Conservation (phyloP, 1,140 invertebrate species). For the Saccostrea glomerata region DNA sequence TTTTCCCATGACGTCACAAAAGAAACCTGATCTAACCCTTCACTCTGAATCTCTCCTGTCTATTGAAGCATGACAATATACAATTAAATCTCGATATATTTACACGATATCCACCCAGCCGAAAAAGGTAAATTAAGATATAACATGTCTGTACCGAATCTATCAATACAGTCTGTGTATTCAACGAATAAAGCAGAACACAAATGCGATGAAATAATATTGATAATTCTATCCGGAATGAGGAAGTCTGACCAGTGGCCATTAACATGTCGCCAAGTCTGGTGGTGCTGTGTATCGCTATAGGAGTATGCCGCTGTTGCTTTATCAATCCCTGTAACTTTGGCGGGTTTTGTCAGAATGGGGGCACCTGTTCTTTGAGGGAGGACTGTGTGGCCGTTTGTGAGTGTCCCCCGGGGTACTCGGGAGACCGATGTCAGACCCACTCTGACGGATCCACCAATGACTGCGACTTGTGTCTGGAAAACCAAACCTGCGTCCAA, state of each 20-base stretch:
- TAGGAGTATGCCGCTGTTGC: background rate
- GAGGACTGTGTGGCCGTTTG: background rate
- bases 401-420: background rate
- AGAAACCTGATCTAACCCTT: background rate
- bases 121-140: constrained; percentile 15
- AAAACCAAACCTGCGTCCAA: background rate
- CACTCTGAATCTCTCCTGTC: background rate
- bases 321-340: background rate
- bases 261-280: background rate
- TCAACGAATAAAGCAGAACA: no score
- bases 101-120: background rate
- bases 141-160: background rate
- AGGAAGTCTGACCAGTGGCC: background rate
- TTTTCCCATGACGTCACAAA: background rate
- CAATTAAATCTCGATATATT: background rate
- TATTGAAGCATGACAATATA: background rate
- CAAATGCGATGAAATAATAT: no score
- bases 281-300: background rate
- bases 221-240: background rate
- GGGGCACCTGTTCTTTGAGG: background rate
- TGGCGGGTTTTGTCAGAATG: constrained; percentile 9
- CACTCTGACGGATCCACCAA: background rate
- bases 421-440: background rate
- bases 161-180: no score
- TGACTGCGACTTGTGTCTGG: background rate